These are phyloP conservation scores for Columbina picui DNA, from an alignment of 2,113 vertebrate genomes.

Conservation along the genomic window DNA sequence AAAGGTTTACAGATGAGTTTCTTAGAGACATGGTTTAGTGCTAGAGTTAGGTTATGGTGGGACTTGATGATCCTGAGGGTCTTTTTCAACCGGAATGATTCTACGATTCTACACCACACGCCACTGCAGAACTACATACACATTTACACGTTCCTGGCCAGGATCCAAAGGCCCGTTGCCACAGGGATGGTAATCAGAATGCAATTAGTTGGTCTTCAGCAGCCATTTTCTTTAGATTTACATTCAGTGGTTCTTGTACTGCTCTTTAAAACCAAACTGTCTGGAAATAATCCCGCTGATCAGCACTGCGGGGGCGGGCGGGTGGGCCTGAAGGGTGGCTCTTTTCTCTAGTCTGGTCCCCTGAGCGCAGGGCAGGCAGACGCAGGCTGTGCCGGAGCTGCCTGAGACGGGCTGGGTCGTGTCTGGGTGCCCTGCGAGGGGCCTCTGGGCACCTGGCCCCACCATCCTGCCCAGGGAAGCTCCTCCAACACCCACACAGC, in stretches of 20 bases:
- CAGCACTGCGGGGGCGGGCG: neutral
- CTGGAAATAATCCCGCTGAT: neutral
- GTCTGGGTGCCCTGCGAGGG: neutral
- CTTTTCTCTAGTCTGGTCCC: fast-evolving
- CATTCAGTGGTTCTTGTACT: neutral
- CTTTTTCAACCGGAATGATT: too few species aligned
- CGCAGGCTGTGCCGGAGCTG: fast-evolving
- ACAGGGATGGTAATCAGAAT: neutral
- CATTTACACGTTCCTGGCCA: neutral
- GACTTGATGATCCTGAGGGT: too few species aligned
- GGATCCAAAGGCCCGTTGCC: neutral
- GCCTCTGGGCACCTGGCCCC: fast-evolving
- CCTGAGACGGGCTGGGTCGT: fast-evolving
- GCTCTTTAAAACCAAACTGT: neutral
- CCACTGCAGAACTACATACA: slow-evolving; percentile 3
- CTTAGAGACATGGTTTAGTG: too few species aligned
- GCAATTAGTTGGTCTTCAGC: neutral
- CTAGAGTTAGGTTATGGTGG: too few species aligned
- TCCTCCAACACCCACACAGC: fast-evolving
- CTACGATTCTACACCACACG: neutral
- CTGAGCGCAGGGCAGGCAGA: fast-evolving
- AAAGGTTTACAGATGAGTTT: too few species aligned
- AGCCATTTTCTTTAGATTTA: neutral
- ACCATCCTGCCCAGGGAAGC: neutral
- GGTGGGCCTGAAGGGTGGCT: fast-evolving